Evolutionary conservation across 2,888 invertebrate genomes (phyloP), one percentile per base, ranked within the genome.

Genomic region (Leuctra nigra): DNA sequence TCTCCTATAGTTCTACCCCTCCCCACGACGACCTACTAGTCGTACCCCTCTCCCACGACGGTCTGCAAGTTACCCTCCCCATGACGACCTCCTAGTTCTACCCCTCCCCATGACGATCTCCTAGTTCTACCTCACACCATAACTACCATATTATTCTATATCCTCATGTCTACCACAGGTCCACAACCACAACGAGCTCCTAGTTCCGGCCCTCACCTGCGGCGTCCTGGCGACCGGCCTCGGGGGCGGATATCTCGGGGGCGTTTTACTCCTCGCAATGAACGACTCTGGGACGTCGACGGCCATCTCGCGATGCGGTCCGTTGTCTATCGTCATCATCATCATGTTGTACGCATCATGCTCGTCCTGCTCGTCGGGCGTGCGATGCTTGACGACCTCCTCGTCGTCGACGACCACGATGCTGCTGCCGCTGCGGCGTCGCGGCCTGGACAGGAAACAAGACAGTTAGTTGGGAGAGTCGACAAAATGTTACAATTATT

Each of bases 211-310:
- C 4, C 38, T 38, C 11, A 50, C 50, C 48, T 41, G 59, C 23
- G 35, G 57, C 41, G 22, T 29, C 54, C 44, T 35, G 23, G 36
- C 38, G 23, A 61, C 55, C 3, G 83, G 83, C 66, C 86, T 82
- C 54, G 88, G 88, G 50, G 90, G 89, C 62, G 90, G 90, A 80
- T 91, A 93, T 67, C 91, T 81, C 36, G 93, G 94, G 41, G 92
- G 91, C 63, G 91, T 91, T 77, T 94, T 94, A 74, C 87, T 88
- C 68, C 88, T 79, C 64, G 88, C 91, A 69, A 92, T 85, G 78
- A 94, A 94, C 68, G 87, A 87, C 72, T 94, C 94, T 69, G 97
- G 97, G 68, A 95, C 95, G 77, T 97, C 97, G 73, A 97, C 95
- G 72, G 97, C 94, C 91, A 96, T 93, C 83, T 97, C 97, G 72